Percentiles rank a stretch among this genome's conserved stretches.
Conservation (phyloP, 2,888 invertebrate genomes). For the Patella depressa region DNA sequence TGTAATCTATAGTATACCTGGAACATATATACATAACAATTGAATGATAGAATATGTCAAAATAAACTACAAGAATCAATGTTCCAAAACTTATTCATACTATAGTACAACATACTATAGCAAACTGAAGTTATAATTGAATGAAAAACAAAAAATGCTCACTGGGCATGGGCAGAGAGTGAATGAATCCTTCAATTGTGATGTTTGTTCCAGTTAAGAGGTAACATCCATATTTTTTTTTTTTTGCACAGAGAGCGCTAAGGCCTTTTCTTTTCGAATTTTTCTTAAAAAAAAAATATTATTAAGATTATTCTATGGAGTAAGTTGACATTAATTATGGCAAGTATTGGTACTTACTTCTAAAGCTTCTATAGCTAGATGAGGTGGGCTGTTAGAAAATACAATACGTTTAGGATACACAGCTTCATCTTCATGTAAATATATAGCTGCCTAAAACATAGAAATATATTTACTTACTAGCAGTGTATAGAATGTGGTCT, state of each 20-base stretch:
- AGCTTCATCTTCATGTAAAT: constrained; percentile 84
- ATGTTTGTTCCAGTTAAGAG: no score
- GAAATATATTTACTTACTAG: background rate
- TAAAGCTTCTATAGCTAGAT: constrained; percentile 88
- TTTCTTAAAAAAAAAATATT: no score
- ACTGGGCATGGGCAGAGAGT: no score
- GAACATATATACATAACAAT: constrained; percentile 24
- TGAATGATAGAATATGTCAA: background rate
- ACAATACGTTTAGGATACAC: constrained; percentile 86
- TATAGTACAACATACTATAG: no score
- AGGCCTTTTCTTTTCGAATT: no score
- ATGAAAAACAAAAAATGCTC: no score
- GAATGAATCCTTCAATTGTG: no score
- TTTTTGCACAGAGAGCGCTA: no score
- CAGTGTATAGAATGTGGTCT: no score
- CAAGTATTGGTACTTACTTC: constrained; percentile 75
- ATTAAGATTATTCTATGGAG: background rate
- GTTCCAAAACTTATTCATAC: background rate
- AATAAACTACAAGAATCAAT: background rate
- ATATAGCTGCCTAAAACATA: constrained; percentile 78
- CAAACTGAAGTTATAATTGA: no score
- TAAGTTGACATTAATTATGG: background rate
- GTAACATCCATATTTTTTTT: no score
- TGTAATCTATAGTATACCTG: constrained; percentile 81
- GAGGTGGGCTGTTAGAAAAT: constrained; percentile 79